Evolutionary conservation across 2,888 invertebrate genomes (phyloP).

Genomic region (Pimpla rufipes): DNA sequence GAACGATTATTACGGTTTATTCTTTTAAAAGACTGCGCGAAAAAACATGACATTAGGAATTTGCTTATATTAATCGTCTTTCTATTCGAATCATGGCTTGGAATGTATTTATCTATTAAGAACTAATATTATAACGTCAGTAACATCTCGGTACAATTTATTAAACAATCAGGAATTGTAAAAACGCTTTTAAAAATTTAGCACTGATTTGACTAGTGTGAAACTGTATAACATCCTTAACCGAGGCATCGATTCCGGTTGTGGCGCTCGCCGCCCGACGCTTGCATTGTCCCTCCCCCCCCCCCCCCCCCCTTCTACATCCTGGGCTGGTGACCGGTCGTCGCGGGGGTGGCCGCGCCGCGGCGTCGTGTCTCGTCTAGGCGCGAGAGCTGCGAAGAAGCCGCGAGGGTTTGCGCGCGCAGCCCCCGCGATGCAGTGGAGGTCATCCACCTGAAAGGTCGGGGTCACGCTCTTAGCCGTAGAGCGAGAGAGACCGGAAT

Average conservation of each 20-base stretch:
- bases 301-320: constrained; percentile 44
- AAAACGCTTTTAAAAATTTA: too few relatives aligned
- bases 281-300: constrained; percentile 39
- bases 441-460: constrained; percentile 86
- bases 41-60: too few relatives aligned
- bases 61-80: too few relatives aligned
- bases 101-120: too few relatives aligned
- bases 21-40: too few relatives aligned
- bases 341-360: constrained; percentile 62
- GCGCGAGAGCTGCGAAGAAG: constrained; percentile 55
- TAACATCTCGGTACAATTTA: too few relatives aligned
- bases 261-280: constrained; percentile 49
- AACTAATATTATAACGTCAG: too few relatives aligned
- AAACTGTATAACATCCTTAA: too few relatives aligned
- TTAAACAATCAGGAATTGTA: too few relatives aligned
- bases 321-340: constrained; percentile 47
- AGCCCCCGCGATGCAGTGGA: constrained; percentile 82
- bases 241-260: constrained; percentile 62
- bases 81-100: too few relatives aligned
- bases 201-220: too few relatives aligned
- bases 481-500: constrained; percentile 63
- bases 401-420: constrained; percentile 78
- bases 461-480: constrained; percentile 84
- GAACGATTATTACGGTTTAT: too few relatives aligned
- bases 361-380: constrained; percentile 75